phyloP scores from a whole-genome alignment of 2,113 vertebrate species.

The Phoxinus phoxinus region DNA sequence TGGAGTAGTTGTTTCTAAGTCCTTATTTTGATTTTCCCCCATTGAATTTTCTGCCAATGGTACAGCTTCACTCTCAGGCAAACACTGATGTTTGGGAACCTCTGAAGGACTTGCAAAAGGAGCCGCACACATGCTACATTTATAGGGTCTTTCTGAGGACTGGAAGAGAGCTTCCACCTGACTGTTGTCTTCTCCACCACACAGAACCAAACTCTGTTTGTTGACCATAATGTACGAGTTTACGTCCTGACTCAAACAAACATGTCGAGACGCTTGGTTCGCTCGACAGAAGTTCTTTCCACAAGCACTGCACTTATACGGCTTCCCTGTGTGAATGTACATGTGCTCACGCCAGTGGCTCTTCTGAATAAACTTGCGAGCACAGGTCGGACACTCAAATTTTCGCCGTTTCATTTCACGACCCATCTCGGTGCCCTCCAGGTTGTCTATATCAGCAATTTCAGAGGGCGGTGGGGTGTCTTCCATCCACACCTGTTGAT shows the following conservation, averaged over 20 bases:
- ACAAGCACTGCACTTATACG: constrained; percentile 87
- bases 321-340: constrained; percentile 91
- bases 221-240: constrained; percentile 87
- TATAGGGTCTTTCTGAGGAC: constrained; percentile 84
- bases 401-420: constrained; percentile 84
- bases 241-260: constrained; percentile 85
- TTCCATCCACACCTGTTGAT: constrained; percentile 78
- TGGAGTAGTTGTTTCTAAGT: neutral
- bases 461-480: constrained; percentile 85
- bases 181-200: constrained; percentile 85
- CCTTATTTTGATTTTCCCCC: constrained; percentile 55
- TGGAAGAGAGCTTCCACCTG: constrained; percentile 86
- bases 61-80: neutral
- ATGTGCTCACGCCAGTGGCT: constrained; percentile 92
- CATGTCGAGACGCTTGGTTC: constrained; percentile 86
- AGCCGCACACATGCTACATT: constrained; percentile 86
- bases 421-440: constrained; percentile 84
- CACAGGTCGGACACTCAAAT: constrained; percentile 87
- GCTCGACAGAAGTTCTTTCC: constrained; percentile 89
- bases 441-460: constrained; percentile 87
- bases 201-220: constrained; percentile 85
- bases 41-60: constrained; percentile 78
- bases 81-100: constrained; percentile 85
- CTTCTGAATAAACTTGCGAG: constrained; percentile 88
- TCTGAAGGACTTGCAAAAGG: constrained; percentile 83